A percentile compares a stretch with the other conserved stretches of the same genome.
phyloP scores from a whole-genome alignment of 2,888 invertebrate species.

The Agrochola lychnidis region DNA sequence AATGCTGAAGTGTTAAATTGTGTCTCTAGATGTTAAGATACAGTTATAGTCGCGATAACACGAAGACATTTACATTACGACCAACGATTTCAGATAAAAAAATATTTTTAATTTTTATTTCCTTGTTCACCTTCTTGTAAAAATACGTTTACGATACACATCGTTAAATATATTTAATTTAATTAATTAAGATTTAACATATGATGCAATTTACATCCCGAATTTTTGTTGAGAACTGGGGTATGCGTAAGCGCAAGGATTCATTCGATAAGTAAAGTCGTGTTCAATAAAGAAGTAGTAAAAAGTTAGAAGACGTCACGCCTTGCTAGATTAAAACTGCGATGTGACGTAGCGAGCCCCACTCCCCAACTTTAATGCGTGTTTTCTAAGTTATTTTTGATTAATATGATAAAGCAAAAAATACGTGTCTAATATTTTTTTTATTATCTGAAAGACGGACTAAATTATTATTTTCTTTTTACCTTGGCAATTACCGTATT shows the following conservation, averaged over 20 bases:
- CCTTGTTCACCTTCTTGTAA: conserved; percentile 42
- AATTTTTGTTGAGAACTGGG: conserved; percentile 4
- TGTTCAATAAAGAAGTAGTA: background rate
- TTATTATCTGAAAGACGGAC: too few relatives aligned
- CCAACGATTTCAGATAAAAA: conserved; percentile 31
- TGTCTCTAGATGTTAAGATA: conserved; percentile 53
- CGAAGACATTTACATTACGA: conserved; percentile 35
- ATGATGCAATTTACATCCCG: conserved; percentile 1
- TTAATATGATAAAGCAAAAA: too few relatives aligned
- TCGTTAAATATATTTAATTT: conserved; percentile 4
- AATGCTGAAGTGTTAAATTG: conserved; percentile 42
- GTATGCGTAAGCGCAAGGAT: too few relatives aligned
- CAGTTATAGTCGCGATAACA: conserved; percentile 32
- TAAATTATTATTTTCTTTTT: too few relatives aligned
- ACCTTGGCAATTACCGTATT: too few relatives aligned
- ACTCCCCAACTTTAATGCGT: too few relatives aligned
- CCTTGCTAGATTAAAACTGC: too few relatives aligned
- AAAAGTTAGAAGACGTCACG: too few relatives aligned
- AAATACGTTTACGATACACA: conserved; percentile 14
- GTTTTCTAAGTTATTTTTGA: too few relatives aligned
- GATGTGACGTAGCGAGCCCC: too few relatives aligned
- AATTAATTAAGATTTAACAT: conserved; percentile 23
- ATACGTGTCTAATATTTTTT: too few relatives aligned
- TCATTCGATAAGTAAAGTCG: background rate
- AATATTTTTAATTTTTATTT: conserved; percentile 37